Evolutionary conservation across 2,797 vertebrate species (phyloP).

Genomic region (Thaleichthys pacificus): DNA sequence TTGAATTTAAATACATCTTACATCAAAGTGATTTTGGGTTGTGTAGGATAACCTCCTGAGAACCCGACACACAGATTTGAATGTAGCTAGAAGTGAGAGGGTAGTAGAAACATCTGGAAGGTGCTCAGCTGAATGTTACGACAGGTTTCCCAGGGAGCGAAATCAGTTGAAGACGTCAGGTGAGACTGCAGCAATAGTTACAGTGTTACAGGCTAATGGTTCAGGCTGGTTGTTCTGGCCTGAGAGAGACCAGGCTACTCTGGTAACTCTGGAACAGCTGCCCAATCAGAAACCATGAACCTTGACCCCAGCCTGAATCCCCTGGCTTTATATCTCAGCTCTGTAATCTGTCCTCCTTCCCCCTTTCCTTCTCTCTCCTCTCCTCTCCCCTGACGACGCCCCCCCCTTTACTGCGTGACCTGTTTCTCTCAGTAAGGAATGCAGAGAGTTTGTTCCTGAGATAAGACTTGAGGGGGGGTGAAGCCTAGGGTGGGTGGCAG

Average conservation of each 20-base stretch:
- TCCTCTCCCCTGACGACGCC: neutral
- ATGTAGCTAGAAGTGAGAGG: conserved; percentile 23
- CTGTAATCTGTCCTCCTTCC: conserved; percentile 23
- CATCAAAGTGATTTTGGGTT: conserved; percentile 4
- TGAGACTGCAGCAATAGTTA: neutral
- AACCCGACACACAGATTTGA: conserved; percentile 10
- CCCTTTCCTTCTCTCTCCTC: neutral
- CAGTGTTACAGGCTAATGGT: neutral
- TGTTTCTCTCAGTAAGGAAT: neutral
- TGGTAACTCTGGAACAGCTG: conserved; percentile 26
- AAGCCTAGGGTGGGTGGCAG: conserved; percentile 12
- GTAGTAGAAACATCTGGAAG: neutral
- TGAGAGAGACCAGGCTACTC: neutral
- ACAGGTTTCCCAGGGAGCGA: neutral
- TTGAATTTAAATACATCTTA: conserved; percentile 62
- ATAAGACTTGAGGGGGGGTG: no score
- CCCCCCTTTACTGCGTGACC: neutral
- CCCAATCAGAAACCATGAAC: conserved; percentile 30
- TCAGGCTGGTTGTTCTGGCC: neutral
- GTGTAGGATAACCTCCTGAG: conserved; percentile 9
- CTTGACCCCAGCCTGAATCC: conserved; percentile 19
- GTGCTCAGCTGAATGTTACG: neutral
- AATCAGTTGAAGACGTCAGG: neutral
- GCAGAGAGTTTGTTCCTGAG: no score
- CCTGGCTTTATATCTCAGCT: conserved; percentile 11